Percentiles rank a stretch among this genome's conserved stretches.
Evolutionary conservation across 2,113 vertebrate species (phyloP).

Genomic region (Penelope pileata): DNA sequence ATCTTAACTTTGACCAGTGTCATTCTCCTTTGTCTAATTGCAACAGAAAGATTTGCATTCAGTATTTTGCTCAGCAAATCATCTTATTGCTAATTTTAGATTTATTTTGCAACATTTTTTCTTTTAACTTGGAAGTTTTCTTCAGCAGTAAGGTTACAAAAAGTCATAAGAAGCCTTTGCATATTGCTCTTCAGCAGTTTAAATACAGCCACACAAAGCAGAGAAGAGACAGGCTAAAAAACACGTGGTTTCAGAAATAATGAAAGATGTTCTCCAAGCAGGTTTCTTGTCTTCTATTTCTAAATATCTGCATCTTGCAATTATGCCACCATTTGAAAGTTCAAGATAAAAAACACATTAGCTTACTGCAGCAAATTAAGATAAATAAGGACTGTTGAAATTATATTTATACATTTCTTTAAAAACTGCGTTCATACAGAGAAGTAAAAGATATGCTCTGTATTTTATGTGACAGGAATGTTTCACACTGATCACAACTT

Average conservation of each 20-base stretch:
- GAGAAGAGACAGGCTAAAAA: slow-evolving; percentile 1
- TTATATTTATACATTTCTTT: not conserved
- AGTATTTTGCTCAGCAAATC: slow-evolving; percentile 12
- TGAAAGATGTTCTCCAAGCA: not conserved
- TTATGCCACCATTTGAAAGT: not conserved
- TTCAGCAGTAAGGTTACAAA: slow-evolving; percentile 26
- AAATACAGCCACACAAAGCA: slow-evolving; percentile 9
- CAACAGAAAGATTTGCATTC: not conserved
- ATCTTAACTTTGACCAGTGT: not conserved
- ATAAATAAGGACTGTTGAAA: not conserved
- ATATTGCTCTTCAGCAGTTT: slow-evolving; percentile 12
- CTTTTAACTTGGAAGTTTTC: slow-evolving; percentile 10
- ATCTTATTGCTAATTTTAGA: not conserved
- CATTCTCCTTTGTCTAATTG: slow-evolving; percentile 14
- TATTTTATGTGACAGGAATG: not conserved
- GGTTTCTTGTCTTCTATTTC: not conserved
- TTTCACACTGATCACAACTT: slow-evolving; percentile 11
- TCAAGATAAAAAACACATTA: not conserved
- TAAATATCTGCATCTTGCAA: slow-evolving; percentile 6
- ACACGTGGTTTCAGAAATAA: not conserved
- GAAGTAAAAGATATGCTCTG: not conserved
- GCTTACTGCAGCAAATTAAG: not conserved
- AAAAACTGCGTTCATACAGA: not conserved
- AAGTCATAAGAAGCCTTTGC: not conserved
- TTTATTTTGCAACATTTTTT: slow-evolving; percentile 31